Evolutionary conservation across 2,113 vertebrate genomes (phyloP), one percentile per base, ranked within the genome.

Genomic region (Spea bombifrons): DNA sequence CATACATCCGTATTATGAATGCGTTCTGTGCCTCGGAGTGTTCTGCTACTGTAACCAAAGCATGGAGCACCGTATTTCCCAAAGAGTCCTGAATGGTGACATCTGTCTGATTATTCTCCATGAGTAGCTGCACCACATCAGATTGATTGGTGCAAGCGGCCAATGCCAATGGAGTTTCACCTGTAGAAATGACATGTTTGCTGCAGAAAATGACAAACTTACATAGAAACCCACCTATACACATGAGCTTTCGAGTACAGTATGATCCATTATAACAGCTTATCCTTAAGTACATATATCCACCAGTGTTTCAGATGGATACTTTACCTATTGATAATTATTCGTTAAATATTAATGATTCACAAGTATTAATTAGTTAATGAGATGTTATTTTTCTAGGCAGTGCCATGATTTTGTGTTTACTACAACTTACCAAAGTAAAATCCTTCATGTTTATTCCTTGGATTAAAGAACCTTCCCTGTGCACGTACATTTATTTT

Each of bases 71-170:
- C 0, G 92, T 93, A 83, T 94, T 94, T 59, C 92, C 93, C 66
- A 86, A 83, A 0, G 91, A 92, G 82, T 94, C 93, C 85, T 93
- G 93, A 0, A 89, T 91, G 13, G 84, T 66, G 79, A 93, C 89
- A 5, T 91, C 87, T 0, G 90, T 92, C 61, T 87, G 88, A 73
- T 82, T 83, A 0, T 93, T 91, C 68, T 90, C 90, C 88, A 94
- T 94, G 68, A 94, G 77, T 55, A 93, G 84, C 7, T 92, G 86
- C 15, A 92, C 88, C 0, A 94, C 90, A 77, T 94, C 93, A 0
- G 90, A 90, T 66, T 94, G 93, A 77, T 94, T 94, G 85, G 93
- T 94, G 46, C 92, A 94, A 0, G 93, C 93, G 0, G 93, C 93
- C 81, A 94, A 74, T 0, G 92, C 91, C 82, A 94, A 82, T 0